Evolutionary conservation across 1,140 invertebrate genomes (phyloP), one percentile per base, ranked within the genome.

Genomic region (Leptinotarsa texana): DNA sequence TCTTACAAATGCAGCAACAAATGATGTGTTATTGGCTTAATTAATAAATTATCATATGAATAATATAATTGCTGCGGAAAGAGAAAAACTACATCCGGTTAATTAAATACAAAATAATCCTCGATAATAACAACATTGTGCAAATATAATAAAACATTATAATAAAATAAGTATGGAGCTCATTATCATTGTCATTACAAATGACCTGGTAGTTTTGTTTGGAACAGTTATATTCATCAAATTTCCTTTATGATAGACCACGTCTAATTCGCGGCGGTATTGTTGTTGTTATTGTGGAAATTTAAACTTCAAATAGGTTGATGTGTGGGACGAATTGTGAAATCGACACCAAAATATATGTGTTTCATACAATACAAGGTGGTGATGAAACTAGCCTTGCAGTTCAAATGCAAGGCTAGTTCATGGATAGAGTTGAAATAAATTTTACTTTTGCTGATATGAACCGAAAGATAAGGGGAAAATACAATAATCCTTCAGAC

Each of bases 1-100:
- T 42, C 33, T 42, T 42, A 42, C 33, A 42, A 49, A 69, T 69
- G 61, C 47, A 70, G 57, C 51, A 61, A 70, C 69, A 70, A 70
- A 70, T 70, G 57, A 70, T 70, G 22, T 27, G 48, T 51, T 61
- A 48, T 70, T 61, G 47, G 47, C 21, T 51, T 57, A 70, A 70
- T 70, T 70, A 70, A 70, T 70, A 70, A 70, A 70, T 70, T 70
- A 70, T 70, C 69, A 70, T 70, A 70, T 70, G 47, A 70, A 70
- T 70, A 70, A 70, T 70, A 70, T 18, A 70, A 70, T 70, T 70
- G 49, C 47, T 70, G 69, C 69, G 69, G 69, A 70, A 70, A 47
- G 69, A 57, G 69, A 70, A 70, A 70, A 57, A 70, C 69, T 51
- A 70, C 69, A 70, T 70, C 69, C 69, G 69, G 47, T 48, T 61